A percentile compares a stretch with the other conserved stretches of the same genome.
These are phyloP conservation scores for Tetranychus cinnabarinus DNA, from an alignment of 1,140 invertebrate species.

Conservation along the genomic window DNA sequence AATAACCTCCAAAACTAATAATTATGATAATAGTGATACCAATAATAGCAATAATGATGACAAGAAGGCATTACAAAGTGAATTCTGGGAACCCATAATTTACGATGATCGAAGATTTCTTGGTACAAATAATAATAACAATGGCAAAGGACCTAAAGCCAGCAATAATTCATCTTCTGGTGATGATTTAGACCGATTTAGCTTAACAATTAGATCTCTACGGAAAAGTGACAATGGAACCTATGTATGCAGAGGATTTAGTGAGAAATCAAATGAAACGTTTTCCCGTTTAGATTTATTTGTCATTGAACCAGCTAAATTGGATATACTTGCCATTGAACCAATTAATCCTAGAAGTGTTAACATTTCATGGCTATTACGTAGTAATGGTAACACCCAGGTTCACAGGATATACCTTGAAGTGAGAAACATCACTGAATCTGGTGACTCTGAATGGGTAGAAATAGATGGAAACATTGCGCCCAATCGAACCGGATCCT, in stretches of 20 bases:
- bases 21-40: background rate
- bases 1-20: no score
- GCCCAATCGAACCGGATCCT: constrained; percentile 7
- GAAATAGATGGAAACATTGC: constrained; percentile 9
- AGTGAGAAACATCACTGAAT: background rate
- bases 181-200: no score
- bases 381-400: background rate
- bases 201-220: no score
- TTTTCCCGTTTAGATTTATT: no score
- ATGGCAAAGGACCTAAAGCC: no score
- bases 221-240: no score
- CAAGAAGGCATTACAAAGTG: background rate
- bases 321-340: background rate
- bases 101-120: no score
- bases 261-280: no score
- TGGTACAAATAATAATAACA: no score
- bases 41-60: background rate
- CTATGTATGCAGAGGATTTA: no score
- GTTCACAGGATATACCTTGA: background rate
- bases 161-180: no score
- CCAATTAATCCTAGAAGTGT: background rate
- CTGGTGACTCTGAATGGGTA: constrained; percentile 7
- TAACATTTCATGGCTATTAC: background rate
- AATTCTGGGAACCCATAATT: background rate
- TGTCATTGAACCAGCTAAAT: no score